Evolutionary conservation across 2,113 vertebrate genomes (phyloP).

Genomic region (Odocoileus virginianus): DNA sequence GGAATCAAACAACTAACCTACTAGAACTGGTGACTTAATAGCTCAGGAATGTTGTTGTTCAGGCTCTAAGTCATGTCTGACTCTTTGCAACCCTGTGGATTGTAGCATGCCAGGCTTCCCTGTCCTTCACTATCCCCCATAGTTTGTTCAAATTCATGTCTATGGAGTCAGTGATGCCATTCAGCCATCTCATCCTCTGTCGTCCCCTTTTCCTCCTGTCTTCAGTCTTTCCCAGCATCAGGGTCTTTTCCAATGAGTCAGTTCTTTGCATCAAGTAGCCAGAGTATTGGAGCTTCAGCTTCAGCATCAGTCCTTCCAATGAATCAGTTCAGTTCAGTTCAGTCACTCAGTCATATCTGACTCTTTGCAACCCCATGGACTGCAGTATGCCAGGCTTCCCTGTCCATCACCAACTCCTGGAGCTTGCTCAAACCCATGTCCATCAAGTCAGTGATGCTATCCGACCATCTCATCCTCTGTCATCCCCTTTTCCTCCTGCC

Average conservation of each 20-base stretch:
- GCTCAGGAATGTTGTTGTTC: not conserved
- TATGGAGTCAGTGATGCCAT: not conserved
- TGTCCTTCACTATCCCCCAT: not conserved
- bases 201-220: not conserved
- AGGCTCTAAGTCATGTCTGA: not conserved
- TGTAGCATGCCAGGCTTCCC: not conserved
- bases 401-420: not conserved
- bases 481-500: not conserved
- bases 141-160: not conserved
- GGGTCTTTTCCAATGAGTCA: not conserved
- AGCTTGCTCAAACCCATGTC: not conserved
- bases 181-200: not conserved
- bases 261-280: not conserved
- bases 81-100: not conserved
- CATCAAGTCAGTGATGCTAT: not conserved
- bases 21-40: not conserved
- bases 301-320: not conserved
- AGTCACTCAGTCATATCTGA: not conserved
- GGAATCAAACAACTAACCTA: not conserved
- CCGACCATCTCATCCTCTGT: not conserved
- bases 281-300: not conserved
- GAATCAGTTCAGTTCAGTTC: not conserved
- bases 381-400: not conserved
- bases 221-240: not conserved
- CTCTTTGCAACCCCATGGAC: not conserved